Evolutionary conservation across 2,888 invertebrate genomes (phyloP).

Genomic region (Eupithecia abbreviata): DNA sequence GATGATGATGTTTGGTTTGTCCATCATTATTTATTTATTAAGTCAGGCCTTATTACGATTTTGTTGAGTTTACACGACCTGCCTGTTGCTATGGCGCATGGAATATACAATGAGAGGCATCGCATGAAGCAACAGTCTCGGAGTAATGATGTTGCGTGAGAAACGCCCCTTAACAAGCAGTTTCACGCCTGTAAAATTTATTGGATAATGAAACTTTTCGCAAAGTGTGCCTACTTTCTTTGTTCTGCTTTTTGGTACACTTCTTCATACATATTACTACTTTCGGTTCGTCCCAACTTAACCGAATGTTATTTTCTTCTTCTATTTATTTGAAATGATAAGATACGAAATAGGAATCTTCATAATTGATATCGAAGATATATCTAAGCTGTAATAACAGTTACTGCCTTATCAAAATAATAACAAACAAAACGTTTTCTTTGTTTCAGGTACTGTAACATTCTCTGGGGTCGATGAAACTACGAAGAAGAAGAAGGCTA

Average conservation of each 20-base stretch:
- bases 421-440: not conserved
- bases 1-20: too few relatives aligned
- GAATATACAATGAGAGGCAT: constrained; percentile 17
- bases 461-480: not conserved
- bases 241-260: constrained; percentile 19
- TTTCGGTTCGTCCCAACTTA: not conserved
- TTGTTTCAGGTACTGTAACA: not conserved
- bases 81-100: not conserved
- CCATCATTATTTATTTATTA: too few relatives aligned
- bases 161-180: constrained; percentile 46
- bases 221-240: constrained; percentile 30
- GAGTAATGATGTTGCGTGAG: constrained; percentile 58
- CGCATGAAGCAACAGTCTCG: constrained; percentile 35
- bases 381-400: not conserved
- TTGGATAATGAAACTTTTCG: constrained; percentile 46
- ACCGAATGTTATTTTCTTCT: not conserved
- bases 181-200: constrained; percentile 53
- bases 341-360: not conserved
- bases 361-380: not conserved
- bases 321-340: not conserved
- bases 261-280: constrained; percentile 5
- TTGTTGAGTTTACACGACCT: not conserved
- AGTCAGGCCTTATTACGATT: not conserved
- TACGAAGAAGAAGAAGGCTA: not conserved
- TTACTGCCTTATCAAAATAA: not conserved